Conservation (phyloP, 2,888 invertebrate species). For the Urechis unicinctus region DNA sequence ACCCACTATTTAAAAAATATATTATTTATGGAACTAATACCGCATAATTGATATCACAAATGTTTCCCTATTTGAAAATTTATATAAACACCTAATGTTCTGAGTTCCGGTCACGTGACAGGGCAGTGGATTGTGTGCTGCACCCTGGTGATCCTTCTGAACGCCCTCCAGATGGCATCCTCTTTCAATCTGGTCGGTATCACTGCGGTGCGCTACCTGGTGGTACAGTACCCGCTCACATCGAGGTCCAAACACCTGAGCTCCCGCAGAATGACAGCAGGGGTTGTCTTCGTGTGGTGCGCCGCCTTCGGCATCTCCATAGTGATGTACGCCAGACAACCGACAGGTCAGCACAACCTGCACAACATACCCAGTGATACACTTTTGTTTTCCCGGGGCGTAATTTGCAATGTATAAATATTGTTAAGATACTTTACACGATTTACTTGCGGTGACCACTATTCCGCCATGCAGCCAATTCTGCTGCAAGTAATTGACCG, state of each 20-base stretch:
- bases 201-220: conserved; percentile 23
- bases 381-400: neutral
- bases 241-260: conserved; percentile 22
- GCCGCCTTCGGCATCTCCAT: conserved; percentile 14
- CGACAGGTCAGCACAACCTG: conserved; percentile 14
- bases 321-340: conserved; percentile 21
- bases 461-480: too few species aligned
- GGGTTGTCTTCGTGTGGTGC: conserved; percentile 20
- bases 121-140: too few species aligned
- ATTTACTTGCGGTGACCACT: too few species aligned
- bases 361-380: neutral
- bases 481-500: too few species aligned
- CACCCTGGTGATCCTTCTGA: conserved; percentile 11
- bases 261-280: conserved; percentile 8
- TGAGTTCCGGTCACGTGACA: neutral
- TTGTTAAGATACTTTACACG: too few species aligned
- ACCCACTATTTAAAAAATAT: too few species aligned
- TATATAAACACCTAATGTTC: neutral
- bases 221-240: conserved; percentile 21
- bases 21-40: too few species aligned
- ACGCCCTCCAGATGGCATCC: conserved; percentile 22
- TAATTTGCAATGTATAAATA: conserved; percentile 4
- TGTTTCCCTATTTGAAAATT: too few species aligned
- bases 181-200: conserved; percentile 27
- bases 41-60: too few species aligned